Evolutionary conservation across 2,113 vertebrate species (phyloP), one percentile per base, ranked within the genome.

Genomic region (Calcarius ornatus): DNA sequence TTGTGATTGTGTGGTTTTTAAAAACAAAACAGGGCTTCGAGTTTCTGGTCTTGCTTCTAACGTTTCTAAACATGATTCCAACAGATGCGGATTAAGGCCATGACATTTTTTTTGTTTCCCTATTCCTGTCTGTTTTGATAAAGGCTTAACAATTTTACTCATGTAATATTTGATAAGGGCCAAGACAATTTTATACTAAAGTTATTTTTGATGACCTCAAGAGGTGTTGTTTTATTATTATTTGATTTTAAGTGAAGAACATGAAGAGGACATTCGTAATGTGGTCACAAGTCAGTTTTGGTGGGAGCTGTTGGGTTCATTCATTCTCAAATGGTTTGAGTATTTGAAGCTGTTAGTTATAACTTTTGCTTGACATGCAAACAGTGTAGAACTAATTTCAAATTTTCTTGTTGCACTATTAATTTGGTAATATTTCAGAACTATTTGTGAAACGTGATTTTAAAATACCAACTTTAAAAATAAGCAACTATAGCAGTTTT

Each of bases 191-290:
- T 98, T 98, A 96, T 98, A 98, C 97, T 97, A 97, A 98, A 98
- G 94, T 98, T 98, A 98, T 98, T 98, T 98, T 98, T 98, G 96
- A 98, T 97, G 97, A 97, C 97, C 97, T 98, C 97, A 97, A 97
- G 92, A 95, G 97, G 96, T 96, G 93, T 97, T 97, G 96, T 97
- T 91, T 95, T 96, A 75, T 92, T 97, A 95, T 93, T 68, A 94
- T 97, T 97, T 96, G 94, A 95, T 97, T 97, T 94, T 92, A 90
- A 91, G 95, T 83, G 95, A 96, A 94, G 92, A 93, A 88, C 93
- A 92, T 92, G 94, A 96, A 96, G 92, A 96, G 89, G 69, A 95
- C 56, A 5, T 89, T 91, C 45, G 50, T 90, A 38, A 63, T 86
- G 69, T 92, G 95, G 85, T 97, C 73, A 84, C 79, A 88, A 92